phyloP scores from a whole-genome alignment of 2,888 invertebrate genomes.

The Caenorhabditis sp. region DNA sequence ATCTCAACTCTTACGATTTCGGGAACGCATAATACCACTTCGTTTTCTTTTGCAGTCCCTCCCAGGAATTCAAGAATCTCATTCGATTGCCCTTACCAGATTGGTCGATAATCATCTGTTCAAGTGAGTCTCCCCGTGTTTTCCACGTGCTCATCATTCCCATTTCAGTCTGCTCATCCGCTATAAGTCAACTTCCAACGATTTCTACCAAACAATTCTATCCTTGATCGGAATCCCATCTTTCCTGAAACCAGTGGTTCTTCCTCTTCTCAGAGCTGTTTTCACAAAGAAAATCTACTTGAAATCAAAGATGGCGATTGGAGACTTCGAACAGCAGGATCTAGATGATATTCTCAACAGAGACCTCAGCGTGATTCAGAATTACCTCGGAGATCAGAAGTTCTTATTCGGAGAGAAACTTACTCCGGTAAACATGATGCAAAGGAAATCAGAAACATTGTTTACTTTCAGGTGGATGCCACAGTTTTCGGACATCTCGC shows the following conservation, averaged over 20 bases:
- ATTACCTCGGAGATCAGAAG: slow-evolving; percentile 86
- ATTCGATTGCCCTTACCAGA: slow-evolving; percentile 38
- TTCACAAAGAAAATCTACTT: slow-evolving; percentile 44
- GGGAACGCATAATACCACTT: too few relatives aligned
- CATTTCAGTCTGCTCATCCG: slow-evolving; percentile 54
- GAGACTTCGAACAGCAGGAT: slow-evolving; percentile 38
- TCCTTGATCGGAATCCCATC: slow-evolving; percentile 24
- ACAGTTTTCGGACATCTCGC: slow-evolving; percentile 79
- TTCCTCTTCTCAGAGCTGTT: slow-evolving; percentile 23
- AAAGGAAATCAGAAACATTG: background rate
- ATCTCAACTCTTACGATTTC: too few relatives aligned
- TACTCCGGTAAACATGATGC: slow-evolving; percentile 87
- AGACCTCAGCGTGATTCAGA: slow-evolving; percentile 38
- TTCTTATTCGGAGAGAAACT: slow-evolving; percentile 97
- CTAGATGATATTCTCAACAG: slow-evolving; percentile 27
- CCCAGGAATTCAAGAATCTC: slow-evolving; percentile 31
- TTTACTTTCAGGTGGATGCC: slow-evolving; percentile 74
- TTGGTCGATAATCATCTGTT: slow-evolving; percentile 54
- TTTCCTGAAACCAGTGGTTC: slow-evolving; percentile 31
- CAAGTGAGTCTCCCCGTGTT: slow-evolving; percentile 18
- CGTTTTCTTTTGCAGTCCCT: slow-evolving; percentile 41
- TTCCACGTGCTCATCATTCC: too few relatives aligned
- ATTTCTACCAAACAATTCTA: slow-evolving; percentile 22
- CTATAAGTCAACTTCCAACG: slow-evolving; percentile 21
- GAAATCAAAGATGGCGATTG: slow-evolving; percentile 42